These are phyloP conservation scores for Gymnoscopelus microlampas DNA, from an alignment of 2,797 vertebrate species.

Conservation along the genomic window DNA sequence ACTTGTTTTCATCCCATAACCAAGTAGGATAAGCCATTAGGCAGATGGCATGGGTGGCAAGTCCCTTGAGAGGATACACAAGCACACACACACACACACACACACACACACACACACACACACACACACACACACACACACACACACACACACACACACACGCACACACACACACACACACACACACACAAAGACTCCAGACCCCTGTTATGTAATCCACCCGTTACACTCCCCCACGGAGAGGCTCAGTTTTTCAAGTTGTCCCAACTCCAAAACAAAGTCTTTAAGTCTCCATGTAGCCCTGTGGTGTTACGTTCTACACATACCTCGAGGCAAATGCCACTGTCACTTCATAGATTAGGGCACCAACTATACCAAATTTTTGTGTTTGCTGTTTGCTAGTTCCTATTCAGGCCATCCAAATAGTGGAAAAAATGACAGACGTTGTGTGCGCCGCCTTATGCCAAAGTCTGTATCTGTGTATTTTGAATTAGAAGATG, in stretches of 20 bases:
- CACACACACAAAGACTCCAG: constrained; percentile 73
- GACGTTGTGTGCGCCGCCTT: too few species aligned
- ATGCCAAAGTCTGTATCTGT: too few species aligned
- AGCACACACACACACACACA: constrained; percentile 12
- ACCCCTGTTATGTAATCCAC: constrained; percentile 82
- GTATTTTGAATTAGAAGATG: too few species aligned
- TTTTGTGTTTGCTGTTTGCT: too few species aligned
- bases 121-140: constrained; percentile 27
- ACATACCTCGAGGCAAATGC: constrained; percentile 24
- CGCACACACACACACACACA: constrained; percentile 53
- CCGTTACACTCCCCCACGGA: constrained; percentile 65
- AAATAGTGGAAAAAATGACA: too few species aligned
- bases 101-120: constrained; percentile 28
- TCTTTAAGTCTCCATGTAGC: constrained; percentile 63
- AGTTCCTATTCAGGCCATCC: too few species aligned
- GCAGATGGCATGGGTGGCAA: constrained; percentile 80
- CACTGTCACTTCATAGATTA: neutral
- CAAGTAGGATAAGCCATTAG: constrained; percentile 78
- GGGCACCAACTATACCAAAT: too few species aligned
- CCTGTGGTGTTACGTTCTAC: constrained; percentile 31
- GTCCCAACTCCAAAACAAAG: constrained; percentile 68
- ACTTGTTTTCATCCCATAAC: constrained; percentile 76
- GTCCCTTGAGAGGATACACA: constrained; percentile 65
- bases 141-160: constrained; percentile 44
- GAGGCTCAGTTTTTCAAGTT: constrained; percentile 59